Base-by-base conservation (phyloP, 2,888 invertebrate genomes). In the Notodonta ziczac region DNA sequence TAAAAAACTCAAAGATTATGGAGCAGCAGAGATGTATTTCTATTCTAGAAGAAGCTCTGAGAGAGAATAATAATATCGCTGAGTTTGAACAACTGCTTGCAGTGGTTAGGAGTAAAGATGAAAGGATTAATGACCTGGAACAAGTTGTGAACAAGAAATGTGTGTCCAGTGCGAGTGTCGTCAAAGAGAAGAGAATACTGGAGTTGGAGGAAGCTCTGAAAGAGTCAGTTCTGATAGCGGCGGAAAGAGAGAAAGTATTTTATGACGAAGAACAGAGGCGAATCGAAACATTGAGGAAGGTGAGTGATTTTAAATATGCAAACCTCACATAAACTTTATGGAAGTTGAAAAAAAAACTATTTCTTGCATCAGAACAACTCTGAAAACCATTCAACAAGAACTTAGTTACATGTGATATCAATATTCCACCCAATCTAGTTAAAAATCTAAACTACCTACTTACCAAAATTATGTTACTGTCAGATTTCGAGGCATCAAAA, bases 121-220 rank as follows among this genome's bases (percentile, higher is more conserved):
- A 94, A 66, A 94, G 97, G 70, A 97, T 98, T 60, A 95, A 95
- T 79, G 97, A 97, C 81, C 89, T 98, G 73, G 98, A 97, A 84
- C 94, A 95, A 72, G 95, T 96, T 7, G 87, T 84, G 70, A 94
- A 96, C 73, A 95, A 95, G 71, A 87, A 88, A 63, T 80, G 88
- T 32, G 85, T 89, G 13, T 60, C 74, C 1, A 73, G 81, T 46
- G 80, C 87, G 42, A 79, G 82, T 16, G 95, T 87, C 62, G 81
- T 84, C 56, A 93, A 93, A 76, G 91, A 94, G 46, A 94, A 94
- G 65, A 94, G 96, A 66, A 96, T 97, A 77, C 94, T 96, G 74
- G 97, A 97, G 81, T 86, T 97, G 64, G 96, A 97, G 84, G 97
- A 97, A 73, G 98, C 98, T 24, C 91, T 98, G 65, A 95, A 97